Evolutionary conservation across 2,888 invertebrate species (phyloP).

Genomic region (Ischnus inquisitorius): DNA sequence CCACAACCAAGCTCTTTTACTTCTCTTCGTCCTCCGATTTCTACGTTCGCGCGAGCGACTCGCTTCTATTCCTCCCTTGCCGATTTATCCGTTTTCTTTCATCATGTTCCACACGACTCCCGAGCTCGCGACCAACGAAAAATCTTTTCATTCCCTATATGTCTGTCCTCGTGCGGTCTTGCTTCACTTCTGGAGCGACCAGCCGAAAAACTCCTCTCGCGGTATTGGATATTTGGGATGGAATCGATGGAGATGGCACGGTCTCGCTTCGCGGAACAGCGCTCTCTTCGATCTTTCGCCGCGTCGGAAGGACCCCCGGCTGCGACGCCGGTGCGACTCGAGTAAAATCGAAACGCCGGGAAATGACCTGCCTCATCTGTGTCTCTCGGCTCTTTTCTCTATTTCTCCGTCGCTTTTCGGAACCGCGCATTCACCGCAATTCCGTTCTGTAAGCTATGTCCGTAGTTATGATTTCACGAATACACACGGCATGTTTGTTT

Average conservation of each 20-base stretch:
- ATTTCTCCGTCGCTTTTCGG: not conserved
- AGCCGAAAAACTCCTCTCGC: slow-evolving; percentile 76
- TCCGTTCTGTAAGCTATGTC: not conserved
- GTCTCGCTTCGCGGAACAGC: slow-evolving; percentile 63
- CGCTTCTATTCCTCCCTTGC: slow-evolving; percentile 54
- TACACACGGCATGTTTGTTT: slow-evolving; percentile 48
- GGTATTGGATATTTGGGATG: slow-evolving; percentile 76
- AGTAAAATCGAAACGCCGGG: slow-evolving; percentile 51
- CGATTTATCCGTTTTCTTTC: slow-evolving; percentile 65
- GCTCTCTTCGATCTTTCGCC: slow-evolving; percentile 29
- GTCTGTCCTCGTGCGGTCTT: slow-evolving; percentile 67
- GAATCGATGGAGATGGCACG: slow-evolving; percentile 66
- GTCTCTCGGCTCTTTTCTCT: slow-evolving; percentile 29
- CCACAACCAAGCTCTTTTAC: slow-evolving; percentile 45
- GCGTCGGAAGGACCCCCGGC: slow-evolving; percentile 8
- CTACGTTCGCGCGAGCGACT: slow-evolving; percentile 29
- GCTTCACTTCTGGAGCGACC: slow-evolving; percentile 68
- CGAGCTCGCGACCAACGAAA: slow-evolving; percentile 31
- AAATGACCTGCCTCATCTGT: slow-evolving; percentile 65
- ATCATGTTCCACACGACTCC: slow-evolving; percentile 45
- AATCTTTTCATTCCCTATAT: slow-evolving; percentile 34
- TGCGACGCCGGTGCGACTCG: slow-evolving; percentile 51
- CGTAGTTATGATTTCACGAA: slow-evolving; percentile 26
- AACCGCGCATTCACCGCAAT: not conserved
- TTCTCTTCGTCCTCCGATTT: slow-evolving; percentile 32